Evolutionary conservation across 2,797 vertebrate species (phyloP), one percentile per base, ranked within the genome.

Genomic region (Pteropus rufus): DNA sequence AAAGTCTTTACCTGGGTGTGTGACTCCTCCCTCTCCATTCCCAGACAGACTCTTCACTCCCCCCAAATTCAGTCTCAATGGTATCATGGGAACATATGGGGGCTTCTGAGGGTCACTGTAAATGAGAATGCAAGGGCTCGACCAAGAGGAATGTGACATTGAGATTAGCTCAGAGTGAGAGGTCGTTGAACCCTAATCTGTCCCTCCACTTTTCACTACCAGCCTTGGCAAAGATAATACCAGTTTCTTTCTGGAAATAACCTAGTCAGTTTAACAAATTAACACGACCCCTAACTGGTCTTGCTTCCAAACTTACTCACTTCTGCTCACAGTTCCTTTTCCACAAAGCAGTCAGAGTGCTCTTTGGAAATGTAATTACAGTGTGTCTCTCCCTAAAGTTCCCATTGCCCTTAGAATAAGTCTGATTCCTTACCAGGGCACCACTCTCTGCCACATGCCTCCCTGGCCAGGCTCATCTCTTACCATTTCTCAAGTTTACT

Each of bases 171-270:
- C 84, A 49, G 26, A 44, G 3, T 15, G n/a, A 58, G 11, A 70
- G 12, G 21, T 44, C 73, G 12, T n/a, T n/a, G 64, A 82, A 52
- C 31, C 31, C 67, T 64, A 15, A 16, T 18, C 34, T 41, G 7
- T 36, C 31, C 67, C 36, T 36, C 54, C 5, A 65, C 46, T 60
- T 81, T 65, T n/a, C 9, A 14, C 60, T 21, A 65, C 34, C 92
- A 80, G 60, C 54, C 69, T 91, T 14, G 0, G n/a, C 58, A 86
- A 90, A 73, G 31, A 49, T 18, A n/a, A 19, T 5, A 4, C 5
- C n/a, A 9, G 1, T 9, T 46, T 93, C 72, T 85, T 91, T 87
- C 95, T 52, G 44, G 41, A 89, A 62, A 56, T 85, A 75, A 70
- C 46, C 34, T 26, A 39, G 2, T 60, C 19, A 14, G 2, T 64